Percentiles rank a stretch among this genome's conserved stretches.
Evolutionary conservation across 2,797 vertebrate genomes (phyloP).

Genomic region (Falco novaeseelandiae): DNA sequence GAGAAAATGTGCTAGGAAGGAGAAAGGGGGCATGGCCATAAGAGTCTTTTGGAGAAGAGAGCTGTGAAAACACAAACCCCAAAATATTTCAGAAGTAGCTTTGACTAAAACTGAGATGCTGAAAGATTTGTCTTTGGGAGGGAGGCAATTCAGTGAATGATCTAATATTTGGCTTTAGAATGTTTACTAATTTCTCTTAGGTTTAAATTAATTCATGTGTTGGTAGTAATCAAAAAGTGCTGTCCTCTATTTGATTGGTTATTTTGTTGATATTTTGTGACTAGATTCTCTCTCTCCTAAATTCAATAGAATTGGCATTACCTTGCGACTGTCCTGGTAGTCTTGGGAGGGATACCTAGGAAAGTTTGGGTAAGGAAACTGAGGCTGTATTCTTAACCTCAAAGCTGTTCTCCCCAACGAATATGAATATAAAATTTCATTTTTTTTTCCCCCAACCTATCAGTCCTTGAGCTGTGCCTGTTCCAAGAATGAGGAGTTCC

Average conservation of each 20-base stretch:
- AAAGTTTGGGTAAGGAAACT: background rate
- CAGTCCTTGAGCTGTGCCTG: background rate
- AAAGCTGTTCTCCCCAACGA: background rate
- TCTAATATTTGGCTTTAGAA: background rate
- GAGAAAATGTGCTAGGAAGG: background rate
- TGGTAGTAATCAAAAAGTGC: background rate
- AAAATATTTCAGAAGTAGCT: background rate
- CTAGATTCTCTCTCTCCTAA: background rate
- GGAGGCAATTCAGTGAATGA: background rate
- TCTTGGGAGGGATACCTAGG: background rate
- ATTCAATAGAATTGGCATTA: background rate
- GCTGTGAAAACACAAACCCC: background rate
- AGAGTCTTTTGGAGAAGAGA: background rate
- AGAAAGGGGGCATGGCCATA: background rate
- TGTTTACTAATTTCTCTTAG: background rate
- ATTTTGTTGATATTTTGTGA: background rate
- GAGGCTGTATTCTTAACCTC: background rate
- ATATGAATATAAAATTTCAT: accelerated
- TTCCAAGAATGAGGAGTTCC: background rate
- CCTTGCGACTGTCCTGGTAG: background rate
- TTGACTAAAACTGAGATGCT: background rate
- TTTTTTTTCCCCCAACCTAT: background rate
- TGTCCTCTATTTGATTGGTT: background rate
- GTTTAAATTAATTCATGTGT: background rate
- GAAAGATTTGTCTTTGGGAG: background rate